These are phyloP conservation scores for Eunapius fragilis DNA, from an alignment of 37 sponge, comb jelly and placozoan genomes.

Conservation along the genomic window DNA sequence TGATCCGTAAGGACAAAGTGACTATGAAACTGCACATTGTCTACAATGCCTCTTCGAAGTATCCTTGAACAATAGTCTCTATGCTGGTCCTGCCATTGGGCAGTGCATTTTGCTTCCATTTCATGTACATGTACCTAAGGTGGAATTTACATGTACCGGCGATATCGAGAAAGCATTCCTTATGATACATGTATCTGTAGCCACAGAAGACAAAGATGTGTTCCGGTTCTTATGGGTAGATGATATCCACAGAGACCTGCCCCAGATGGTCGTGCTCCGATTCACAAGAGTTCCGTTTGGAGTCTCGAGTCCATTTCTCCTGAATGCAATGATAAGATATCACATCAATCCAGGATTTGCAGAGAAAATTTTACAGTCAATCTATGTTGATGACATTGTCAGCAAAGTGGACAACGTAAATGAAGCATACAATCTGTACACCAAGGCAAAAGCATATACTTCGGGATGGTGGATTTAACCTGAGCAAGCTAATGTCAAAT, in stretches of 20 bases:
- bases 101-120: constrained; percentile 34
- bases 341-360: constrained; percentile 47
- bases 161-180: constrained; percentile 37
- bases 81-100: constrained; percentile 23
- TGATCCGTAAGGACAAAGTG: constrained; percentile 13
- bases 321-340: constrained; percentile 38
- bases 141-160: constrained; percentile 7
- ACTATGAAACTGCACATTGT: constrained; percentile 13
- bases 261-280: neutral
- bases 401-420: constrained; percentile 6
- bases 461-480: constrained; percentile 39
- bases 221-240: constrained; percentile 53
- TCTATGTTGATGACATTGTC: constrained; percentile 50
- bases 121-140: neutral
- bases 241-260: constrained; percentile 9
- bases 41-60: constrained; percentile 26
- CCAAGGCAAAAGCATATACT: constrained; percentile 29
- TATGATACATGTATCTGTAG: constrained; percentile 6
- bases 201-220: constrained; percentile 40
- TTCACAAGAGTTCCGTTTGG: constrained; percentile 51
- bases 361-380: constrained; percentile 3
- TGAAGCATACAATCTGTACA: constrained; percentile 25
- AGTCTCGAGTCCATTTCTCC: constrained; percentile 55
- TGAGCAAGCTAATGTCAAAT: neutral
- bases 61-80: constrained; percentile 17